phyloP scores from a whole-genome alignment of 2,888 invertebrate species.

The Stratiomys singularior region DNA sequence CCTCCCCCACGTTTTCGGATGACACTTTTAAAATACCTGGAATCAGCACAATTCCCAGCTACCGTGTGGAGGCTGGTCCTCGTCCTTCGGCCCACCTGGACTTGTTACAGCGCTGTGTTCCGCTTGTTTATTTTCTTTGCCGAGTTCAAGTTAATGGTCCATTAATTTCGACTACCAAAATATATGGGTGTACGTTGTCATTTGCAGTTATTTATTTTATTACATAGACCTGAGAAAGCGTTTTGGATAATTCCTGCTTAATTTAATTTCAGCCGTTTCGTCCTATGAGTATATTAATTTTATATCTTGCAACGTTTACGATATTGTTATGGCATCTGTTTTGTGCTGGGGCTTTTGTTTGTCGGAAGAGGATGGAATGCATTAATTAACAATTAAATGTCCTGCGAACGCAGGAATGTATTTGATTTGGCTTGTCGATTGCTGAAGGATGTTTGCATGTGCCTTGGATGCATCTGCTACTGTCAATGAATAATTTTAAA shows the following conservation, averaged over 20 bases:
- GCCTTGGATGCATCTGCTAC: no score
- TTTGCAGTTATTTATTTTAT: conserved; percentile 41
- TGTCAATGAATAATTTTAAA: no score
- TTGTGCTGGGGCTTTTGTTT: neutral
- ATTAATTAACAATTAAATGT: conserved; percentile 15
- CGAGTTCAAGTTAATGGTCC: conserved; percentile 33
- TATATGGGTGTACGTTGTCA: conserved; percentile 29
- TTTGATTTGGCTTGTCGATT: neutral
- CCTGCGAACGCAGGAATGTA: neutral
- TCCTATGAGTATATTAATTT: conserved; percentile 25
- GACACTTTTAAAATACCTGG: neutral
- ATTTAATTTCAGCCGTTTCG: conserved; percentile 32
- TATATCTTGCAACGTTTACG: conserved; percentile 18
- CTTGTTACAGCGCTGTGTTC: neutral
- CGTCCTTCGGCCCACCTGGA: neutral
- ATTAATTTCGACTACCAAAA: conserved; percentile 33
- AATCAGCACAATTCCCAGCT: neutral
- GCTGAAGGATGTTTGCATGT: neutral
- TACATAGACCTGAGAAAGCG: neutral
- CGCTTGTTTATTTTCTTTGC: conserved; percentile 33
- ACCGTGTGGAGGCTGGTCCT: neutral
- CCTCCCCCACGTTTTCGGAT: neutral
- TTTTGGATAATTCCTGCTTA: conserved; percentile 33
- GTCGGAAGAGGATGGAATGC: neutral
- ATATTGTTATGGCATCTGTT: conserved; percentile 39